Base-by-base conservation (phyloP, 2,113 vertebrate species). In the Ginglymostoma cirratum region DNA sequence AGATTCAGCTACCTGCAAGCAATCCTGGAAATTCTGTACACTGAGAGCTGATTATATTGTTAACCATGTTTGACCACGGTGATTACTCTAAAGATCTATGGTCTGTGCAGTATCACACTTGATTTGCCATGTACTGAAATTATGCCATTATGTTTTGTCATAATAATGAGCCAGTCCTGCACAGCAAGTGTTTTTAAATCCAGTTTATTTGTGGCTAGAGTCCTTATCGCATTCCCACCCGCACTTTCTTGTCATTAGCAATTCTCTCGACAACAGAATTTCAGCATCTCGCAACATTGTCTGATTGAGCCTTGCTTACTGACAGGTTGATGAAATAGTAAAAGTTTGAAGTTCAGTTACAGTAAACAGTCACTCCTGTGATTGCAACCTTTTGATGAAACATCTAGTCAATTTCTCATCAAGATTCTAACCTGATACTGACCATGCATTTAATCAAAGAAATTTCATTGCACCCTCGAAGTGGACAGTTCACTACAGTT, bases 331-430 rank as follows among this genome's bases (percentile, higher is more conserved):
- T 93, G 89, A 7, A 93, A 66, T 93, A 38, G 89, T 38, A n/a
- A 66, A 66, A 42, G 61, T 61, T 93, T 93, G 61, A 42, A 21
- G 89, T 66, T 93, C 89, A 93, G 38, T 93, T 93, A 38, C 61
- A 23, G 61, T 66, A 66, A 93, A 38, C 89, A 93, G 89, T 66
- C 89, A 93, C 61, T 93, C 61, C 21, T 66, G 34, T 61, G 61
- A 67, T 67, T 93, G 89, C 89, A 93, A 93, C 34, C 34, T 93
- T 93, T 66, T 93, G 89, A 93, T 93, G 89, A 93, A 93, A 67
- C n/a, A 67, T 67, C 34, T 23, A 93, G 89, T 93, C 61, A 93
- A 67, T 93, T 93, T 67, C 61, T 93, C 89, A 93, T 93, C 61
- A 93, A n/a, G 89, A 93, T 66, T 93, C 55, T 66, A 93, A 93